These are phyloP conservation scores for Gadus chalcogrammus DNA, from an alignment of 2,113 vertebrate genomes.

Conservation along the genomic window DNA sequence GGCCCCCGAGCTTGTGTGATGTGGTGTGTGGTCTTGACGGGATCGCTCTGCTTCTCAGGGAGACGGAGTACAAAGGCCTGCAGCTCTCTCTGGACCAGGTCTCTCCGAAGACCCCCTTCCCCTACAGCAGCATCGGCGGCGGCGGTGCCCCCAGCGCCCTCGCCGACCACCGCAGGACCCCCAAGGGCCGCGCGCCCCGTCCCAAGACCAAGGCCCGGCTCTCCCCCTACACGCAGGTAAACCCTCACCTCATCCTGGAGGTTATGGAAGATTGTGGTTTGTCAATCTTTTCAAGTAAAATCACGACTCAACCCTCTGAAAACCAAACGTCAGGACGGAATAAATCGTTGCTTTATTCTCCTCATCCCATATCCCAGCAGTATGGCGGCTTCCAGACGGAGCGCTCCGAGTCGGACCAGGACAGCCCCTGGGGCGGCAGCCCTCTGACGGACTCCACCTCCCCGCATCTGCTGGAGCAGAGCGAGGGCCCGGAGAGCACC, in stretches of 20 bases:
- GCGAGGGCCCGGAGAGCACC: conserved; percentile 79
- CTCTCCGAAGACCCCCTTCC: conserved; percentile 82
- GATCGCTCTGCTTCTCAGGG: conserved; percentile 68
- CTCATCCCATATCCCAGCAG: conserved; percentile 58
- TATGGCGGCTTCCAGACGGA: conserved; percentile 90
- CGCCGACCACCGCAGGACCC: conserved; percentile 79
- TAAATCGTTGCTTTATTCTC: neutral
- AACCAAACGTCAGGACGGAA: neutral
- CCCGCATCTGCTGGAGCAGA: conserved; percentile 85
- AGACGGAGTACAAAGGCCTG: conserved; percentile 95
- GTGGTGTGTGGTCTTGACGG: neutral
- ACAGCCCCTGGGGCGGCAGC: conserved; percentile 93
- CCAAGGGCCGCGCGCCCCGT: conserved; percentile 79
- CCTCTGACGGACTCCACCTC: conserved; percentile 86
- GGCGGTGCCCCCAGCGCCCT: conserved; percentile 74
- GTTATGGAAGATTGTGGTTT: neutral
- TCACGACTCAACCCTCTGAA: neutral
- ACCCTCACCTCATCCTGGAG: neutral
- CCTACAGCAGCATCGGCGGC: conserved; percentile 82
- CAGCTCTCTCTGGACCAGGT: conserved; percentile 96
- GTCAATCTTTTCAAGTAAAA: neutral
- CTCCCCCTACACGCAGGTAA: conserved; percentile 93
- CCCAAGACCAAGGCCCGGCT: conserved; percentile 88
- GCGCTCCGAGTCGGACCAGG: conserved; percentile 90
- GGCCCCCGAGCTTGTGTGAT: conserved; percentile 7